Evolutionary conservation across 2,113 vertebrate species (phyloP), one percentile per base, ranked within the genome.

Genomic region (Labeo catla): DNA sequence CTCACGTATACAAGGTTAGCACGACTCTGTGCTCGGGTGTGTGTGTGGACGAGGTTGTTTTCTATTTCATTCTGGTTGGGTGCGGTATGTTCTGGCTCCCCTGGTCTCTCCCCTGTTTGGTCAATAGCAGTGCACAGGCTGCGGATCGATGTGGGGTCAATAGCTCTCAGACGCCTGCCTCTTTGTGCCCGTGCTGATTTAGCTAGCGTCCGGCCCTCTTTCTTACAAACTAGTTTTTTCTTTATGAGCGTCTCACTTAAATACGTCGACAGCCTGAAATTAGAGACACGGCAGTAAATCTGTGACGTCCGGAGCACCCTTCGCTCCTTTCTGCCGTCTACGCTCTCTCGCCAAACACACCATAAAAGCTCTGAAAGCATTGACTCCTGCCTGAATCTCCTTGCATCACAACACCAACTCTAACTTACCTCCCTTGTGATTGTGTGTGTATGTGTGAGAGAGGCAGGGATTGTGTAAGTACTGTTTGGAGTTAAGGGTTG

Each of bases 121-220:
- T 95, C 95, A 96, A 96, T 95, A 95, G 92, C 91, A 90, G 92
- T 91, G 93, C 92, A 92, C 93, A 93, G 93, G 92, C 93, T 93
- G 92, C 77, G 87, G 91, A 95, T 96, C 94, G 92, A 95, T 95
- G 91, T 82, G 91, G 93, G 94, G 94, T 96, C 94, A 96, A 96
- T 96, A 95, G 93, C 93, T 94, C 92, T 94, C 94, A 95, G 95
- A 95, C 94, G 93, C 94, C 95, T 93, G 94, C 93, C 93, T 95
- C 94, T 95, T 94, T 95, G 94, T 95, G 93, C 93, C 90, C 89
- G 88, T 92, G 90, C 94, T 95, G 94, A 95, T 95, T 95, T 95
- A 95, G 94, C 94, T 93, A 92, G 93, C 93, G 92, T 84, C 93
- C 92, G 90, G 92, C 93, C 90, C 89, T 90, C 90, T 90, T 90